Evolutionary conservation across 2,888 invertebrate genomes (phyloP).

Genomic region (Liopterus haemorrhoidalis): DNA sequence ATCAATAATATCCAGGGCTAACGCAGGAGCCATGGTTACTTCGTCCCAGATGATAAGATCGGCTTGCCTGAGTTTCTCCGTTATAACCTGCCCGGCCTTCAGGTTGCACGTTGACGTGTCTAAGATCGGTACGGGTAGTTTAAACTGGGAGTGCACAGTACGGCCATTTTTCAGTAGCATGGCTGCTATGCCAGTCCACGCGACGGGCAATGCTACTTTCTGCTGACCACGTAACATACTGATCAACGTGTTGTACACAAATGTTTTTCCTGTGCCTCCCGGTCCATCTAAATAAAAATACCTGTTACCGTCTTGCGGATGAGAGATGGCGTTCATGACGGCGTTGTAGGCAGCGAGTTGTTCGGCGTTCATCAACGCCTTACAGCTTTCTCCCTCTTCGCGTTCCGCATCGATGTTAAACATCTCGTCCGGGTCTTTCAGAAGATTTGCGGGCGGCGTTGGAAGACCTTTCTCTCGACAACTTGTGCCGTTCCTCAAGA

Average conservation of each 20-base stretch:
- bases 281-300: slow-evolving; percentile 40
- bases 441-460: too few species aligned
- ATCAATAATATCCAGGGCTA: slow-evolving; percentile 2
- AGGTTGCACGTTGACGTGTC: neutral
- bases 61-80: neutral
- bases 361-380: too few species aligned
- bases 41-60: slow-evolving; percentile 9
- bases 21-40: slow-evolving; percentile 6
- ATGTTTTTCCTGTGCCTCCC: slow-evolving; percentile 45
- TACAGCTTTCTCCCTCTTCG: too few species aligned
- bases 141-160: slow-evolving; percentile 10
- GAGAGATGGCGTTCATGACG: too few species aligned
- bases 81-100: neutral
- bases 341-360: too few species aligned
- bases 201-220: too few species aligned
- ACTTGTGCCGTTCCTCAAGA: neutral
- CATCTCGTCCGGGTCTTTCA: too few species aligned
- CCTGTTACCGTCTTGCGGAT: too few species aligned
- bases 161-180: slow-evolving; percentile 8
- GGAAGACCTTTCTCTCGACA: too few species aligned
- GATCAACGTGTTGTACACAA: slow-evolving; percentile 34
- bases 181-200: slow-evolving; percentile 7
- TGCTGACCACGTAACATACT: slow-evolving; percentile 24
- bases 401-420: too few species aligned
- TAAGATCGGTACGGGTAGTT: slow-evolving; percentile 3